Conservation (phyloP, 2,888 invertebrate species). For the Troides oblongomaculatus region DNA sequence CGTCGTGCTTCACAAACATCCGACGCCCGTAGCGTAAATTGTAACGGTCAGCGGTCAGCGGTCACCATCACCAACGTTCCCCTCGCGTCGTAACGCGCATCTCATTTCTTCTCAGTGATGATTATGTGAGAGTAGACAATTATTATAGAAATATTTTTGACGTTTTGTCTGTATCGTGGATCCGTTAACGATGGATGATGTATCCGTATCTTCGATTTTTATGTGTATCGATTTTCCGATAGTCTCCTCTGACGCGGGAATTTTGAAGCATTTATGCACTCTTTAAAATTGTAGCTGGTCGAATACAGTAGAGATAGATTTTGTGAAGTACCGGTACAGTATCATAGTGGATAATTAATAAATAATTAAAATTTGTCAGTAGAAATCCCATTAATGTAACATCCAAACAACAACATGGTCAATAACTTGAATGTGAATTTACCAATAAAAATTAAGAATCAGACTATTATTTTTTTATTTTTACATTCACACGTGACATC, state of each 20-base stretch:
- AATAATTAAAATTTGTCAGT: constrained; percentile 69
- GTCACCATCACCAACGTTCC: constrained; percentile 45
- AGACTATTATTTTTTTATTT: constrained; percentile 27
- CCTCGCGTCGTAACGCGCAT: constrained; percentile 52
- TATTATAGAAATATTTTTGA: constrained; percentile 76
- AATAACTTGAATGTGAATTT: constrained; percentile 80
- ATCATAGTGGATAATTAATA: constrained; percentile 67
- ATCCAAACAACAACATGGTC: constrained; percentile 75
- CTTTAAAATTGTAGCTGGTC: constrained; percentile 66
- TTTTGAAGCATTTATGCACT: constrained; percentile 77
- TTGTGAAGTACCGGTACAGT: constrained; percentile 75
- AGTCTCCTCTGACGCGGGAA: constrained; percentile 60
- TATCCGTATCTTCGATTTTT: constrained; percentile 62
- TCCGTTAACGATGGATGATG: constrained; percentile 59
- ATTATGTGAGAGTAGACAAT: constrained; percentile 70
- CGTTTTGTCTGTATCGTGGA: constrained; percentile 75
- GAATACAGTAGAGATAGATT: constrained; percentile 70
- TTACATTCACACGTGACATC: too few relatives aligned
- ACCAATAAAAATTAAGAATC: constrained; percentile 77
- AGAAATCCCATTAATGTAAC: constrained; percentile 68
- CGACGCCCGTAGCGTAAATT: constrained; percentile 44
- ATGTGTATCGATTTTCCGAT: constrained; percentile 59
- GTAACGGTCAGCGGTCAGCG: constrained; percentile 37
- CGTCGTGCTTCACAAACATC: constrained; percentile 41
- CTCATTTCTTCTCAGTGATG: constrained; percentile 55